Evolutionary conservation across 2,888 invertebrate genomes (phyloP), one percentile per base, ranked within the genome.

Genomic region (Chydorus sphaericus): DNA sequence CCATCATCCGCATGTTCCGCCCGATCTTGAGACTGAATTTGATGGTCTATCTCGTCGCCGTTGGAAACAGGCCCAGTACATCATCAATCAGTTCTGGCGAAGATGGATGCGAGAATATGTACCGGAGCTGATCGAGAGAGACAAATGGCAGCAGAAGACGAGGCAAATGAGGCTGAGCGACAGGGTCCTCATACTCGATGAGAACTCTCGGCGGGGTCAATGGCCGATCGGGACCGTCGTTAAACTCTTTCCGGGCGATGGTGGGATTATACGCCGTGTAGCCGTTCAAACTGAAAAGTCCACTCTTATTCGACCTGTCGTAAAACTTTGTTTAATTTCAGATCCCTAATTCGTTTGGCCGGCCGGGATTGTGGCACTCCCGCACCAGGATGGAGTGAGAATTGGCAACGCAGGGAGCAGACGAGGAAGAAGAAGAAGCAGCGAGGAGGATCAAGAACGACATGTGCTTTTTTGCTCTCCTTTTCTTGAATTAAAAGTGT

Each of bases 41-140:
- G 16, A 39, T 23, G 39, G 39, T 39, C 23, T 18, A 7, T 20
- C 38, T 10, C 7, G 54, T 16, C 23, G 38, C 8, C 16, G 16
- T 8, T 54, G 44, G 54, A 26, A 4, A 6, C 29, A 16, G 1
- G 37, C 39, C 2, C 39, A 54, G 14, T 28, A 26, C 26, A 20
- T 54, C 26, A n/a, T 54, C 4, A 30, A 39, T 16, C 38, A 39
- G 7, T 38, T 54, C 28, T 39, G 39, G 54, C 37, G 23, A 29
- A 11, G 54, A 10, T 39, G 39, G 54, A 18, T 54, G 20, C 37
- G 39, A 4, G 54, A 38, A 26, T 54, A 54, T 39, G 38, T 54
- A n/a, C 39, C 54, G n/a, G n/a, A 37, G n/a, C 38, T 54, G n/a
- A 38, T 54, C 30, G 39, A 54, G n/a, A 29, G 39, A 26, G 23